Evolutionary conservation across 1,140 invertebrate species (phyloP).

Genomic region (Lamellibrachia luymesi): DNA sequence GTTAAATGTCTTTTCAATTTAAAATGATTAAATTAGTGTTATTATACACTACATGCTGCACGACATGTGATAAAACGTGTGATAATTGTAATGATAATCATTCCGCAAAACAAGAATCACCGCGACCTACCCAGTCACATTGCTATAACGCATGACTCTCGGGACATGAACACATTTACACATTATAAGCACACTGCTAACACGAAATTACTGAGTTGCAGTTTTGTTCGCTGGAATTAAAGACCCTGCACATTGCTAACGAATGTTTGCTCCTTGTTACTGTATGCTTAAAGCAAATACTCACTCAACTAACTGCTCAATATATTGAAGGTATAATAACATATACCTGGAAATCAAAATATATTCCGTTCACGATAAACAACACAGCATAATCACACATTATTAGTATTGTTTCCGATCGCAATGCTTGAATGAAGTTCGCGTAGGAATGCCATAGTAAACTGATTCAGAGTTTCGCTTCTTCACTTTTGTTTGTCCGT

Average conservation of each 20-base stretch:
- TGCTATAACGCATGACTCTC: neutral
- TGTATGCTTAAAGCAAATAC: neutral
- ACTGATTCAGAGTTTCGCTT: neutral
- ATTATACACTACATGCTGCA: neutral
- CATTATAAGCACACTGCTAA: neutral
- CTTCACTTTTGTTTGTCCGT: neutral
- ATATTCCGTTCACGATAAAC: neutral
- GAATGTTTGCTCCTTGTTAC: neutral
- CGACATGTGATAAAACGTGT: neutral
- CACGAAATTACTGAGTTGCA: neutral
- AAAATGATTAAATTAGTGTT: too few species aligned
- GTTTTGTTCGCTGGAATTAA: neutral
- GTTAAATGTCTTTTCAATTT: too few species aligned
- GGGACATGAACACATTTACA: too few species aligned
- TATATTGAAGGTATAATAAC: neutral
- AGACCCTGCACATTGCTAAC: neutral
- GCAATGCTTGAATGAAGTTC: neutral
- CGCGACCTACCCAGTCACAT: neutral
- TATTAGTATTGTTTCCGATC: neutral
- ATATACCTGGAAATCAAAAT: neutral
- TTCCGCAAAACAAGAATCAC: neutral
- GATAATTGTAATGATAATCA: neutral
- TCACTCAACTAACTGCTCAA: neutral
- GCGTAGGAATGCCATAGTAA: neutral
- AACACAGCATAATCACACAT: neutral